These are phyloP conservation scores for Pyrrhura leucotis DNA, from an alignment of 2,797 vertebrate species.

Conservation along the genomic window DNA sequence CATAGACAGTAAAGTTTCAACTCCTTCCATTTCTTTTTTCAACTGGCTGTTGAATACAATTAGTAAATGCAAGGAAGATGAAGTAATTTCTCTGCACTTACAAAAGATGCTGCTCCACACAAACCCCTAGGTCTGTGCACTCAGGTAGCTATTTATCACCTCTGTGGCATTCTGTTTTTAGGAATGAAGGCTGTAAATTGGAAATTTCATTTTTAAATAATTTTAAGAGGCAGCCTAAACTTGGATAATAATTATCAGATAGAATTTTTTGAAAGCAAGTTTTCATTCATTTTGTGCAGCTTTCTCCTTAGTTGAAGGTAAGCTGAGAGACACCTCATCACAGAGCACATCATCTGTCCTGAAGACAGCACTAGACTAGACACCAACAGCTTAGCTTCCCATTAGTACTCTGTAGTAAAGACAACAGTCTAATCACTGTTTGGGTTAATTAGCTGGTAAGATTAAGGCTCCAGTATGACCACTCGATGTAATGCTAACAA, in stretches of 20 bases:
- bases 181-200: background rate
- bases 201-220: background rate
- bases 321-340: background rate
- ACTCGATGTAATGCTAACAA: background rate
- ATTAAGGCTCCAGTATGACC: background rate
- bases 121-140: background rate
- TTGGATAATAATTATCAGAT: background rate
- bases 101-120: background rate
- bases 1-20: background rate
- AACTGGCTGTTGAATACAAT: background rate
- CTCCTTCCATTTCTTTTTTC: background rate
- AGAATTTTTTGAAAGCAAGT: background rate
- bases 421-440: background rate
- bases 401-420: background rate
- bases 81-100: background rate
- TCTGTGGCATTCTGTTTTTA: background rate
- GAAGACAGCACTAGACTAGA: background rate
- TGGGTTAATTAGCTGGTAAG: background rate
- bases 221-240: background rate
- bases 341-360: background rate
- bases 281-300: background rate
- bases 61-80: background rate
- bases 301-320: background rate
- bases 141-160: background rate
- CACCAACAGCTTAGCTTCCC: background rate